These are phyloP conservation scores for Erebia epiphron DNA, from an alignment of 2,888 invertebrate species.

Conservation along the genomic window DNA sequence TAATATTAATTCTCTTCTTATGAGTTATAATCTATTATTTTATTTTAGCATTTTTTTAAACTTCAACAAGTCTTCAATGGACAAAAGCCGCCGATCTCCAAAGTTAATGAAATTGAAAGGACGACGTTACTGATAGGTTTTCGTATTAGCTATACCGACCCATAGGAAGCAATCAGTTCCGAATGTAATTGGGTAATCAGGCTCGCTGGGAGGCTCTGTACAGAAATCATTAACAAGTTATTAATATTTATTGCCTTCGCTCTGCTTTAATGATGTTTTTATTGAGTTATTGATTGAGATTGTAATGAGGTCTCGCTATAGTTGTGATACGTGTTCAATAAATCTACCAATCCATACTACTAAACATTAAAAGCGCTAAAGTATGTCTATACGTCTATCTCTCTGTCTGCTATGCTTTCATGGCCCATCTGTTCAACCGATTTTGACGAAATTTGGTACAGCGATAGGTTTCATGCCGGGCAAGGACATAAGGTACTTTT, in stretches of 20 bases:
- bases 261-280: background rate
- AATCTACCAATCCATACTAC: no score
- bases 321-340: no score
- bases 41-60: no score
- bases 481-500: no score
- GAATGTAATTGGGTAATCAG: conserved; percentile 22
- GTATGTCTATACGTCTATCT: no score
- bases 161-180: conserved; percentile 23
- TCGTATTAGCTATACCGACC: conserved; percentile 9
- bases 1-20: no score
- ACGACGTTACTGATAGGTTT: conserved; percentile 14
- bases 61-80: conserved; percentile 8
- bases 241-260: conserved; percentile 17
- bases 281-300: background rate
- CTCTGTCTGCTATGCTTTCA: no score
- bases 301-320: background rate
- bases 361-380: no score
- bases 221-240: conserved; percentile 13
- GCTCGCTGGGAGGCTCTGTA: background rate
- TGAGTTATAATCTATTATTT: no score
- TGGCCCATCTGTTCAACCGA: no score
- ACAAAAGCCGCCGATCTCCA: background rate
- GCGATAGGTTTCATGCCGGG: no score
- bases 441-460: no score
- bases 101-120: conserved; percentile 11